Percentiles rank a stretch among this genome's conserved stretches.
Conservation (phyloP, 2,113 vertebrate genomes). For the Amphiprion percula region DNA sequence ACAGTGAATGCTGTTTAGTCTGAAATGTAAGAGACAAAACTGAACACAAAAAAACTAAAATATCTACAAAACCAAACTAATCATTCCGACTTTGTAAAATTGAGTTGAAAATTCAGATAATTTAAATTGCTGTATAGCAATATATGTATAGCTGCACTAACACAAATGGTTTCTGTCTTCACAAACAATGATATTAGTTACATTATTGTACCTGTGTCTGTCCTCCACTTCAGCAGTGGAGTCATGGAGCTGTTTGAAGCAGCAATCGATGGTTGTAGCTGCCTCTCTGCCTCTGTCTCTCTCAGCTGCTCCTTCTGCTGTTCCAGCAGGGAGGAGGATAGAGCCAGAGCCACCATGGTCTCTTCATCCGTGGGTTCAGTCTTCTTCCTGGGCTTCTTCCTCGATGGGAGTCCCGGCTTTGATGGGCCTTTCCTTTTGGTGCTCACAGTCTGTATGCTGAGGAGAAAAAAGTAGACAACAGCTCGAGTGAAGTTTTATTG, state of each 20-base stretch:
- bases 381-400: conserved; percentile 86
- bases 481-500: background rate
- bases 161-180: too few relatives aligned
- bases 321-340: conserved; percentile 92
- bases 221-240: conserved; percentile 73
- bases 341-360: conserved; percentile 91
- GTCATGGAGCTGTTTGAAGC: conserved; percentile 24
- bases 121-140: too few relatives aligned
- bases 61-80: too few relatives aligned
- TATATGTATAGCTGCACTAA: too few relatives aligned
- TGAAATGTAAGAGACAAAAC: too few relatives aligned
- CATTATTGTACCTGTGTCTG: conserved; percentile 75
- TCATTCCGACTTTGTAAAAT: too few relatives aligned
- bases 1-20: too few relatives aligned
- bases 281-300: conserved; percentile 43
- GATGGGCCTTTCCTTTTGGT: conserved; percentile 84
- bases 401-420: conserved; percentile 70
- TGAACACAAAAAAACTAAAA: too few relatives aligned
- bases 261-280: conserved; percentile 15
- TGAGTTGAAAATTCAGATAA: too few relatives aligned
- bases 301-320: conserved; percentile 60
- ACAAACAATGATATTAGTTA: background rate
- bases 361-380: conserved; percentile 85
- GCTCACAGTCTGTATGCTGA: conserved; percentile 71
- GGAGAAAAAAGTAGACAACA: background rate